phyloP scores from a whole-genome alignment of 2,797 vertebrate genomes.

The Hippoglossus hippoglossus region DNA sequence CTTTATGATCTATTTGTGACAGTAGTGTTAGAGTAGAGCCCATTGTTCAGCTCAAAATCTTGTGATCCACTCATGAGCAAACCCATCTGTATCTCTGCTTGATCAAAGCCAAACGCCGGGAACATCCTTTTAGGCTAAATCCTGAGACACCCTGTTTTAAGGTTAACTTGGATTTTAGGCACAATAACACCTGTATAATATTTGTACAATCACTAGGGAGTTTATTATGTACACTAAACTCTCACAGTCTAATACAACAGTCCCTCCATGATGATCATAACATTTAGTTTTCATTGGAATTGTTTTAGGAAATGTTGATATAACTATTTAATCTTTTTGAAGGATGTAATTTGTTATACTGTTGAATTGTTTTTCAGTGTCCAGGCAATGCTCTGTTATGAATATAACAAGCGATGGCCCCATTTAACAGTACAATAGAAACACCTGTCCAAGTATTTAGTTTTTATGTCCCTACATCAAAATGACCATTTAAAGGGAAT shows the following conservation, averaged over 20 bases:
- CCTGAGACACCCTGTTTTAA: neutral
- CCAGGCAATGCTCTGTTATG: neutral
- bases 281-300: neutral
- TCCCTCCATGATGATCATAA: neutral
- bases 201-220: neutral
- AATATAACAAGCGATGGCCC: neutral
- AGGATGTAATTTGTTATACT: neutral
- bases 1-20: slow-evolving; percentile 43
- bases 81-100: neutral
- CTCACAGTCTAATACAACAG: neutral
- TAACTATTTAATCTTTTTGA: neutral
- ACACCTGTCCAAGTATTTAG: neutral
- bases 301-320: neutral
- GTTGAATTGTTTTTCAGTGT: neutral
- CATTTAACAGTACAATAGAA: neutral
- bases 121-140: slow-evolving; percentile 2
- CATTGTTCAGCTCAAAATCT: slow-evolving; percentile 55
- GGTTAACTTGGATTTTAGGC: slow-evolving; percentile 1
- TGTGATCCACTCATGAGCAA: slow-evolving; percentile 58
- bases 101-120: slow-evolving; percentile 18
- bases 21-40: slow-evolving; percentile 35
- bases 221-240: neutral
- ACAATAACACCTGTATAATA: slow-evolving; percentile 1
- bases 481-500: no score
- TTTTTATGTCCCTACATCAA: no score